Conservation (phyloP, 2,888 invertebrate genomes). For the Eupeodes latifasciatus region DNA sequence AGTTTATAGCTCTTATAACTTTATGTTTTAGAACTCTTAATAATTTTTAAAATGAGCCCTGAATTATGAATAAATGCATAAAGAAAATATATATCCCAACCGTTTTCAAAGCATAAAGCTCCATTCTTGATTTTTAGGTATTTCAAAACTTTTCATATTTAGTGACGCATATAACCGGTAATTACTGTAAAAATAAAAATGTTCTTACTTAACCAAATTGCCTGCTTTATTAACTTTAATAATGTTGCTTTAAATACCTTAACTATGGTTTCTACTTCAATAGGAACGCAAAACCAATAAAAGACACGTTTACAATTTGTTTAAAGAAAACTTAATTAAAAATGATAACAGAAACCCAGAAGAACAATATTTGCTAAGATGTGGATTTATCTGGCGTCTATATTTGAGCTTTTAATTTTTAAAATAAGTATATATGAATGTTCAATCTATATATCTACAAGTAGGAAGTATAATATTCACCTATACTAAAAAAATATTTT, state of each 20-base stretch:
- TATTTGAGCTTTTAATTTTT: constrained; percentile 5
- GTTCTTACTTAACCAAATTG: not conserved
- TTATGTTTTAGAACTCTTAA: too few relatives aligned
- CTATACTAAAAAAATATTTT: too few relatives aligned
- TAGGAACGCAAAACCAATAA: constrained; percentile 27
- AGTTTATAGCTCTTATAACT: too few relatives aligned
- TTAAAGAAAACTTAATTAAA: constrained; percentile 64
- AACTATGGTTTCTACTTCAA: constrained; percentile 8
- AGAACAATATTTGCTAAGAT: constrained; percentile 25
- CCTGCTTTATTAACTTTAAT: constrained; percentile 31
- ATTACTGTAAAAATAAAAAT: not conserved
- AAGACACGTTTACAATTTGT: constrained; percentile 29
- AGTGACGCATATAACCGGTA: not conserved
- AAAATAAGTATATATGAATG: not conserved
- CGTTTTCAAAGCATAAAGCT: too few relatives aligned
- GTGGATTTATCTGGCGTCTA: constrained; percentile 30
- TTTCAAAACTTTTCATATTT: too few relatives aligned
- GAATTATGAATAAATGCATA: too few relatives aligned
- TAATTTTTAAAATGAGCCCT: too few relatives aligned
- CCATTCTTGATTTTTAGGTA: too few relatives aligned
- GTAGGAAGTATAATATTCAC: too few relatives aligned
- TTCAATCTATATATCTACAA: not conserved
- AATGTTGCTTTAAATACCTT: constrained; percentile 39
- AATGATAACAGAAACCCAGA: constrained; percentile 25
- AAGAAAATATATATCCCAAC: too few relatives aligned